These are phyloP conservation scores for Acleris sparsana DNA, from an alignment of 2,888 invertebrate species.

Conservation along the genomic window DNA sequence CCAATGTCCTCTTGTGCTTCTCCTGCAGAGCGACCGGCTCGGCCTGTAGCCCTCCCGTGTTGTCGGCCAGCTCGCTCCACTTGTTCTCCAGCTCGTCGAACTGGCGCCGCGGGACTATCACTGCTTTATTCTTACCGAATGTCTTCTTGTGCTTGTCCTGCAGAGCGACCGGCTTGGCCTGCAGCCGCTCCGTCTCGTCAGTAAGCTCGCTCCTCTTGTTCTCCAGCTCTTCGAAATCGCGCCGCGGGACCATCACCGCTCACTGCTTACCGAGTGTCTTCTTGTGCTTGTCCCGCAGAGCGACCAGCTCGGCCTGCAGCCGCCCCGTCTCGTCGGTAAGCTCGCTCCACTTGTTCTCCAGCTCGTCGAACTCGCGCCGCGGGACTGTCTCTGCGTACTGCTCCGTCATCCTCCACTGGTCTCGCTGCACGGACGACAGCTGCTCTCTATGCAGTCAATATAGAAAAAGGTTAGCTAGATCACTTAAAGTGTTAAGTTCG, in stretches of 20 bases:
- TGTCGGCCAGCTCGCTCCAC: too few relatives aligned
- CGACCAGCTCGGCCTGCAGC: constrained; percentile 51
- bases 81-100: too few relatives aligned
- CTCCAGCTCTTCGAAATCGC: constrained; percentile 58
- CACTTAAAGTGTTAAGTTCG: too few relatives aligned
- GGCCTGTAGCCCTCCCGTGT: too few relatives aligned
- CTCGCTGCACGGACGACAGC: constrained; percentile 63
- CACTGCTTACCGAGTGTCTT: constrained; percentile 67
- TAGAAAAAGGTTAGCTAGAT: too few relatives aligned
- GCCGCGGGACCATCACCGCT: constrained; percentile 71
- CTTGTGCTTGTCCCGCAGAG: constrained; percentile 56
- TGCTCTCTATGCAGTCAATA: constrained; percentile 61
- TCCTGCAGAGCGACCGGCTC: too few relatives aligned
- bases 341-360: constrained; percentile 58
- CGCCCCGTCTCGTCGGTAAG: constrained; percentile 49
- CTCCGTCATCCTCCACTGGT: constrained; percentile 66
- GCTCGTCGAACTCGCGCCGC: constrained; percentile 63
- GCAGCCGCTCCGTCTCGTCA: constrained; percentile 50
- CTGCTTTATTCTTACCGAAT: constrained; percentile 56
- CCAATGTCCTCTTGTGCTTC: constrained; percentile 39
- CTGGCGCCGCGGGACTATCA: constrained; percentile 60
- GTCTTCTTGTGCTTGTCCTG: constrained; percentile 57
- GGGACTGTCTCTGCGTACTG: constrained; percentile 76
- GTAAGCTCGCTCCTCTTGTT: constrained; percentile 50
- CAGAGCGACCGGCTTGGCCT: constrained; percentile 51